Percentiles rank a stretch among this genome's conserved stretches.
phyloP scores from a whole-genome alignment of 1,140 invertebrate genomes.

The Drosophila nikananu region DNA sequence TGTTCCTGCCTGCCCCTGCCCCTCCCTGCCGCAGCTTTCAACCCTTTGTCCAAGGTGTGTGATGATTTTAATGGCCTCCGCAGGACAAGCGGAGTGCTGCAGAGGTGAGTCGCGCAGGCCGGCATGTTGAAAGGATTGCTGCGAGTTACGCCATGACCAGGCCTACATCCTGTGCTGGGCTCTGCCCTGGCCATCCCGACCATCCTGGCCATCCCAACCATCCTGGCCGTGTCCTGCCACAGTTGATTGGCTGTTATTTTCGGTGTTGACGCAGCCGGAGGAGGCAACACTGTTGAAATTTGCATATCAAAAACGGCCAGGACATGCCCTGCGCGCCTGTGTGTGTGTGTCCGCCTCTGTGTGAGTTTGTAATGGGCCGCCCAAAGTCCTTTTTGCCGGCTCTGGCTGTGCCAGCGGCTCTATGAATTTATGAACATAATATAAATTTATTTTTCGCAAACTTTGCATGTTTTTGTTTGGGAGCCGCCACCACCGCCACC shows the following conservation, averaged over 20 bases:
- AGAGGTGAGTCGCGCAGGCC: slow-evolving; percentile 35
- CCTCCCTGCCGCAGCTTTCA: neutral
- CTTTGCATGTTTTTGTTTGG: slow-evolving; percentile 82
- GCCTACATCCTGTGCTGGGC: slow-evolving; percentile 36
- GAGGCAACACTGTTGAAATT: slow-evolving; percentile 73
- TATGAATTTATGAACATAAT: slow-evolving; percentile 85
- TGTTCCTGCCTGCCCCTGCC: slow-evolving; percentile 24
- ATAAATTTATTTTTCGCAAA: slow-evolving; percentile 85
- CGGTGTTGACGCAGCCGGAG: slow-evolving; percentile 72
- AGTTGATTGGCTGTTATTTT: slow-evolving; percentile 85
- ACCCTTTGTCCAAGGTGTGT: slow-evolving; percentile 55
- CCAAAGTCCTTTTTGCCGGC: slow-evolving; percentile 62
- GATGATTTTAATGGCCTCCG: slow-evolving; percentile 63
- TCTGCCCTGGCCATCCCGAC: slow-evolving; percentile 6
- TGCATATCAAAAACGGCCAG: slow-evolving; percentile 82
- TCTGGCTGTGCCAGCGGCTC: slow-evolving; percentile 58
- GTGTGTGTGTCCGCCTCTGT: slow-evolving; percentile 14
- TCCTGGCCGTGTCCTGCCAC: slow-evolving; percentile 63
- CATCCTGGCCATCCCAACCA: neutral
- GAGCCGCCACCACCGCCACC: slow-evolving; percentile 8
- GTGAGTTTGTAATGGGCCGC: slow-evolving; percentile 61
- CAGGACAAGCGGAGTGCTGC: slow-evolving; percentile 1
- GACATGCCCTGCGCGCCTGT: slow-evolving; percentile 18
- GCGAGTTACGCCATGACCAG: slow-evolving; percentile 64
- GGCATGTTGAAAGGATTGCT: slow-evolving; percentile 80